Percentiles rank a stretch among this genome's conserved stretches.
Evolutionary conservation across 2,888 invertebrate species (phyloP).

Genomic region (Aphodius sticticus): DNA sequence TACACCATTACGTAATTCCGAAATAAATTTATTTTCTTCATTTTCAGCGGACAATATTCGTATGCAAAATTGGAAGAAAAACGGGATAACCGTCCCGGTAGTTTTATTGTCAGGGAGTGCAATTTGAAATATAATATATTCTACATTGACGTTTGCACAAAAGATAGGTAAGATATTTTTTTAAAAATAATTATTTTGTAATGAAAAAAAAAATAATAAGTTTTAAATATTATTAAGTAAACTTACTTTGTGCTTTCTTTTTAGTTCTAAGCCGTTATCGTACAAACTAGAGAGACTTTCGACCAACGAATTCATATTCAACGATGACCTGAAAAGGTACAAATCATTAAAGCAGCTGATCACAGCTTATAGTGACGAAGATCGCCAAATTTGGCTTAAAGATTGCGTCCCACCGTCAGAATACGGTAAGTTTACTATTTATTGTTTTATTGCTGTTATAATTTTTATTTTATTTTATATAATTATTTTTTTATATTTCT

Average conservation of each 20-base stretch:
- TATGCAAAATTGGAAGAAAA: conserved; percentile 85
- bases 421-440: conserved; percentile 69
- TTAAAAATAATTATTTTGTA: not conserved
- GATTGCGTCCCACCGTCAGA: conserved; percentile 88
- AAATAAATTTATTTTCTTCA: not conserved
- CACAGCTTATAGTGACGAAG: conserved; percentile 68
- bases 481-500: not conserved
- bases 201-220: not conserved
- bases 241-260: conserved; percentile 27
- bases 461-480: conserved; percentile 31
- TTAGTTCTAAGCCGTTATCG: conserved; percentile 72
- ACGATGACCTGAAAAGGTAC: conserved; percentile 63
- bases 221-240: not conserved
- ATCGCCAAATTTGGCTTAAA: conserved; percentile 68
- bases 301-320: conserved; percentile 66
- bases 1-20: too few species aligned
- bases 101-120: conserved; percentile 84
- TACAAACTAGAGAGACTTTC: conserved; percentile 71
- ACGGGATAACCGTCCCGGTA: conserved; percentile 76
- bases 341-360: conserved; percentile 70
- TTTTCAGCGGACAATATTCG: conserved; percentile 80
- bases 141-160: conserved; percentile 83
- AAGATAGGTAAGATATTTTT: conserved; percentile 66
- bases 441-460: conserved; percentile 20
- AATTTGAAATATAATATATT: conserved; percentile 81